These are phyloP conservation scores for Poeciliopsis presidionis DNA, from an alignment of 2,797 vertebrate genomes.

Conservation along the genomic window DNA sequence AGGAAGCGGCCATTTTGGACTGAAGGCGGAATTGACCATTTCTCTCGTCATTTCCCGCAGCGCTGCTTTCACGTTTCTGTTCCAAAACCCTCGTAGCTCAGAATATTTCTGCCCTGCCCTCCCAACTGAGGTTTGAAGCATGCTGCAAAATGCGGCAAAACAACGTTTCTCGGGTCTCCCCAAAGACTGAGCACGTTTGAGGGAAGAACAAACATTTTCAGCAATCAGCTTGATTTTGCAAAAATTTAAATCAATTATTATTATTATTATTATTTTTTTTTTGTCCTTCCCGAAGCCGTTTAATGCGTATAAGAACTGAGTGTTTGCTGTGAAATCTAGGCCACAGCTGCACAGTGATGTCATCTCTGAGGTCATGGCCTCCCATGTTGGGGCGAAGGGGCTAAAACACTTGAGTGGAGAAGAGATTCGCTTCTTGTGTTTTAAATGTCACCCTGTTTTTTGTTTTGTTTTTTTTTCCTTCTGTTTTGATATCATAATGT, in stretches of 20 bases:
- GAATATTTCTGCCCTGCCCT: slow-evolving; percentile 30
- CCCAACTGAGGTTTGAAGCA: slow-evolving; percentile 49
- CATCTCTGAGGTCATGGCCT: slow-evolving; percentile 66
- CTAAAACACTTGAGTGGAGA: slow-evolving; percentile 17
- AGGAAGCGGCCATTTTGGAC: slow-evolving; percentile 53
- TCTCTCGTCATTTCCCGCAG: slow-evolving; percentile 14
- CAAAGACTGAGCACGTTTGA: slow-evolving; percentile 16
- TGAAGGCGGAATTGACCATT: slow-evolving; percentile 40
- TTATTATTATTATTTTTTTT: no score
- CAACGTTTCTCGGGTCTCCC: slow-evolving; percentile 20
- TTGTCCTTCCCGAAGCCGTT: slow-evolving; percentile 1
- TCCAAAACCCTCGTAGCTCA: slow-evolving; percentile 22
- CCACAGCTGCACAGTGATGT: slow-evolving; percentile 73
- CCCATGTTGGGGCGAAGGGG: slow-evolving; percentile 22
- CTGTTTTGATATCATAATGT: slow-evolving; percentile 27
- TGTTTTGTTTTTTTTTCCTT: background rate
- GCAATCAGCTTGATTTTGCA: slow-evolving; percentile 17
- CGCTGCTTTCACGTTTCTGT: slow-evolving; percentile 30
- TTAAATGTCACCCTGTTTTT: slow-evolving; percentile 22
- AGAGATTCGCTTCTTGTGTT: slow-evolving; percentile 28
- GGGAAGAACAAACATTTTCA: slow-evolving; percentile 35
- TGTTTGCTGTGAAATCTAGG: slow-evolving; percentile 53
- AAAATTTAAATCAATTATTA: slow-evolving; percentile 10
- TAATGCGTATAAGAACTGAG: slow-evolving; percentile 11
- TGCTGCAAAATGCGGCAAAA: slow-evolving; percentile 38